Evolutionary conservation across 2,113 vertebrate species (phyloP).

Genomic region (Xenotilapia leptura): DNA sequence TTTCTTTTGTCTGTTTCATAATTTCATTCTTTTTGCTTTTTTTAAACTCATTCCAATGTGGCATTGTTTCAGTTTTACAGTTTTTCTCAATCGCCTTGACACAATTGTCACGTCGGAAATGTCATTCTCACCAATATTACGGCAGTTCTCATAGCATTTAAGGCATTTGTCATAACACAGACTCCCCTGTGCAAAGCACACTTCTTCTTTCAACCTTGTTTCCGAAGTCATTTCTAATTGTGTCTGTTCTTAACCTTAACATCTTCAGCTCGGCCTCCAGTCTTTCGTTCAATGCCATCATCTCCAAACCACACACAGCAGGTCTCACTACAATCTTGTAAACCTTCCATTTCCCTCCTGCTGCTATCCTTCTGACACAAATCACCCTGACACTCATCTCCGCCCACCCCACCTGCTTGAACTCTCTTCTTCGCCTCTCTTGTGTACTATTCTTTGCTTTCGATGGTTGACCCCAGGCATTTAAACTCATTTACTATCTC

Average conservation of each 20-base stretch:
- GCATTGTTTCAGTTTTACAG: background rate
- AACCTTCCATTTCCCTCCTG: background rate
- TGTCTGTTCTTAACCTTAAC: background rate
- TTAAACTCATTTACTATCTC: background rate
- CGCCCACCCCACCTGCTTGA: background rate
- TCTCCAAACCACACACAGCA: background rate
- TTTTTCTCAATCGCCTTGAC: background rate
- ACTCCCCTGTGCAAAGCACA: background rate
- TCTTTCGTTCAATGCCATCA: background rate
- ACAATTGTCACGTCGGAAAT: background rate
- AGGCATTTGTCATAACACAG: background rate
- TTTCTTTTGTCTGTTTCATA: background rate
- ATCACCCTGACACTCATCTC: background rate
- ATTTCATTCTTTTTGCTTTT: background rate
- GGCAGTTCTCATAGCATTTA: background rate
- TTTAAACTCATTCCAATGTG: background rate
- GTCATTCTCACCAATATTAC: background rate
- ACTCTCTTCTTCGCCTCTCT: background rate
- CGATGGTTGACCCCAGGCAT: background rate
- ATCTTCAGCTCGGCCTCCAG: background rate
- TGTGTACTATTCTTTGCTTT: background rate
- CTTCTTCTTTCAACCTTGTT: background rate
- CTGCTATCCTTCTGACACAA: background rate
- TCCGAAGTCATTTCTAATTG: background rate
- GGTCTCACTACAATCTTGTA: background rate